Base-by-base conservation (phyloP, 2,797 vertebrate genomes). In the Acanthurus leucopareius region DNA sequence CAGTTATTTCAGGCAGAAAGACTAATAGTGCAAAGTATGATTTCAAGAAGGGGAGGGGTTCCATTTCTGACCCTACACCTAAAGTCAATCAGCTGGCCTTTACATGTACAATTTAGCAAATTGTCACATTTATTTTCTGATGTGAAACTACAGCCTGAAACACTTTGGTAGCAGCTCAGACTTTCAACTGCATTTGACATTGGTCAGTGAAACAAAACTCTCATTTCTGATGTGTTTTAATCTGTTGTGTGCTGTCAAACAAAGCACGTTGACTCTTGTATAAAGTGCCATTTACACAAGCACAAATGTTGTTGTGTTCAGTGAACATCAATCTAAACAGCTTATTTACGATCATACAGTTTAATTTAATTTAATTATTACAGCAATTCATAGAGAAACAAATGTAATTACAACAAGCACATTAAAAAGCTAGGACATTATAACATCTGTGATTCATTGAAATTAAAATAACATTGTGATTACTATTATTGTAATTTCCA, bases 281-380 rank as follows among this genome's bases (percentile, higher is more conserved):
- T 10, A 32, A 56, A 56, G 13, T 54, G 62, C 47, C 22, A n/a
- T 73, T 52, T 51, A 53, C 17, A 61, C 32, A 51, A 67, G 73
- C 59, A 72, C 22, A 44, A 74, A 77, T 14, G 13, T 45, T 48
- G 56, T 73, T 44, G 54, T 71, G 44, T 72, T 79, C 44, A 58
- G 58, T 57, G 20, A 80, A 78, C 73, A 79, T 67, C 13, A 66
- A 81, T 64, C 73, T 25, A n/a, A 70, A 66, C 75, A 57, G 87
- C 75, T 68, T 90, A 89, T 92, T 65, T 89, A 91, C 90, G 92
- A 80, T 84, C 80, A 74, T 84, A 89, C 83, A 89, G 42, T 25
- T 25, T 25, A 25, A 25, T 45, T 25, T 25, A 25, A 25, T 45
- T 52, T 72, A 44, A 83, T 74, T 40, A 77, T 74, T 70, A 83